Conservation (phyloP, 2,113 vertebrate genomes). For the Bambusicola thoracicus region DNA sequence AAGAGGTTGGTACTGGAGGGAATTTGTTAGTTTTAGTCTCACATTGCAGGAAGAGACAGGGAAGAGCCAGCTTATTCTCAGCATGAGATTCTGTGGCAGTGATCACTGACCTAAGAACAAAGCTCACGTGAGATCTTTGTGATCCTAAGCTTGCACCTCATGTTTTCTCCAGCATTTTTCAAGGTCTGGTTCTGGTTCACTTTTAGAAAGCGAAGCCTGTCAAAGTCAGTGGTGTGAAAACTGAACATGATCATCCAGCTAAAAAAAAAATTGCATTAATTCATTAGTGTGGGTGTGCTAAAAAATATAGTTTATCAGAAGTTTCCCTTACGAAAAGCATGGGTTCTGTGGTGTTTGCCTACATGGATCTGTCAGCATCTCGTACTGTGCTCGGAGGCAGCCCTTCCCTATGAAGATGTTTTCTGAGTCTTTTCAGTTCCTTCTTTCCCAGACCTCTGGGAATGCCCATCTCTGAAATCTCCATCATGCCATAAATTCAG, state of each 20-base stretch:
- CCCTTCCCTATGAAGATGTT: not conserved
- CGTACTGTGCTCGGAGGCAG: not conserved
- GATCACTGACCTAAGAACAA: not conserved
- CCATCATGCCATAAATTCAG: not conserved
- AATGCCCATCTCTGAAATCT: not conserved
- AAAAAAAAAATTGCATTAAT: not conserved
- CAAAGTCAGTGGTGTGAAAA: not conserved
- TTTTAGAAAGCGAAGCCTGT: not conserved
- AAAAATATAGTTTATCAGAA: not conserved
- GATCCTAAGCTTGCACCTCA: not conserved
- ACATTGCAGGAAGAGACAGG: not conserved
- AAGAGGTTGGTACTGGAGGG: slow-evolving; percentile 45
- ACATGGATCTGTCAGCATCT: not conserved
- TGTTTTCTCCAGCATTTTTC: not conserved
- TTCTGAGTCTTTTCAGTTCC: not conserved
- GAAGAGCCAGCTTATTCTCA: not conserved
- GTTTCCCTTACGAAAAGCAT: not conserved
- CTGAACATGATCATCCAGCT: not conserved
- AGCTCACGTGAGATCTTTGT: not conserved
- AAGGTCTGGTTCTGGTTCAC: not conserved
- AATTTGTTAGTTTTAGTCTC: slow-evolving; percentile 25
- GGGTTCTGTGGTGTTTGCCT: not conserved
- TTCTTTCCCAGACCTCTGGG: not conserved
- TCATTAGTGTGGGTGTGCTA: not conserved
- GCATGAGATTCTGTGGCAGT: accelerated